Base-by-base conservation (phyloP, 2,888 invertebrate genomes). In the Acrocyrtus sp. region DNA sequence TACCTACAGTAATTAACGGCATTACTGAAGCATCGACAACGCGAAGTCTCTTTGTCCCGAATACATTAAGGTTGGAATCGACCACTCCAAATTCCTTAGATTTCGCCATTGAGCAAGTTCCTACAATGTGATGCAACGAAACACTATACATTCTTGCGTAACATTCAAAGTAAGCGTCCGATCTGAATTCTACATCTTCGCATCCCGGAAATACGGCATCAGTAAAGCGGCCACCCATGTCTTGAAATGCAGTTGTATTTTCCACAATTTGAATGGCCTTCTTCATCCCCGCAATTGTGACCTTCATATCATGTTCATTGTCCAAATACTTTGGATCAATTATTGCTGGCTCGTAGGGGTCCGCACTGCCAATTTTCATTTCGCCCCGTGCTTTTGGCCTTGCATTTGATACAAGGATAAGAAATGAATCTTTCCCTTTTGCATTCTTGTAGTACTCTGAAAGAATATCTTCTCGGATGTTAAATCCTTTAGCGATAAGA, bases 51-150 rank as follows among this genome's bases (percentile, higher is more conserved):
- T 74, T 60, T 6, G 58, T 60, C 1, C 78, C 78, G 61, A 74
- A 68, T 1, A 78, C 77, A 19, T 62, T 54, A 1, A 81, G 50
- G 22, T 75, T 15, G 0, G 66, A 22, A 53, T 81, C 77, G 0
- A 82, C 80, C 2, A 82, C 81, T 2, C 80, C 69, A 0, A 54
- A 58, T 22, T 62, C 48, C 1, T 80, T 82, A 39, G 82, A 79
- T 0, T 86, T 85, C 0, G 90, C 90, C 90, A 90, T 90, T 82
- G 90, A 90, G 81, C 89, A 89, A 0, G 90, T 90, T 1, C 87
- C 87, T 72, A 88, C 88, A 80, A 89, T 88, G 82, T 91, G 91
- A 82, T 91, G 91, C 67, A 91, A 89, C 0, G 90, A 91, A 72
- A 90, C 88, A 0, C 90, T 89, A 78, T 90, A 87, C 83, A 89